Percentiles rank a stretch among this genome's conserved stretches.
phyloP scores from a whole-genome alignment of 2,888 invertebrate species.

The Rhagophthalmus giganteus region DNA sequence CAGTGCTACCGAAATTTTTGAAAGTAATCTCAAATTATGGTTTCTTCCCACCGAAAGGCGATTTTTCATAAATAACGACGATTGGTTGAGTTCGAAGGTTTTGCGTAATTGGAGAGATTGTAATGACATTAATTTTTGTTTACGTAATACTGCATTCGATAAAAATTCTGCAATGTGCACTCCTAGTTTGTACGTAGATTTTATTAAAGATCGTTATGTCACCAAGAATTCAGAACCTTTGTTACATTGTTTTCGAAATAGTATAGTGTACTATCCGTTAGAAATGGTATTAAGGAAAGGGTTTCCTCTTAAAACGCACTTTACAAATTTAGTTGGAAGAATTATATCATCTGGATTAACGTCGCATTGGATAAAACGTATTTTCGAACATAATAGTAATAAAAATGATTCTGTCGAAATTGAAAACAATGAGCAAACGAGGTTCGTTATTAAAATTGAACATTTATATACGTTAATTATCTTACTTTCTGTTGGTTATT shows the following conservation, averaged over 20 bases:
- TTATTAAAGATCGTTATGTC: slow-evolving; percentile 39
- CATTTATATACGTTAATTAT: not conserved
- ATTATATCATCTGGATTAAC: slow-evolving; percentile 45
- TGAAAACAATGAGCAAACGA: no score
- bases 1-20: slow-evolving; percentile 38
- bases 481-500: not conserved
- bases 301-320: slow-evolving; percentile 42
- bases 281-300: slow-evolving; percentile 49
- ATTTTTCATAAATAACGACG: slow-evolving; percentile 33
- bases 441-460: not conserved
- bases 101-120: slow-evolving; percentile 26
- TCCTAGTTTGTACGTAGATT: slow-evolving; percentile 42
- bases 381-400: slow-evolving; percentile 34
- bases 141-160: slow-evolving; percentile 35
- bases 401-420: no score
- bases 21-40: slow-evolving; percentile 38
- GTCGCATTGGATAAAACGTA: slow-evolving; percentile 37
- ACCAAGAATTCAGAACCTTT: slow-evolving; percentile 35
- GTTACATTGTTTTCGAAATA: slow-evolving; percentile 40
- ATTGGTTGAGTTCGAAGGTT: slow-evolving; percentile 24
- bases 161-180: slow-evolving; percentile 41
- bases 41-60: slow-evolving; percentile 33
- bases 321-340: slow-evolving; percentile 41
- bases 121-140: slow-evolving; percentile 35
- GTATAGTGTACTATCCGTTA: slow-evolving; percentile 45